A percentile compares a stretch with the other conserved stretches of the same genome.
Evolutionary conservation across 37 sponge, comb jelly and placozoan species (phyloP).

Genomic region (Amphimedon queenslandica): DNA sequence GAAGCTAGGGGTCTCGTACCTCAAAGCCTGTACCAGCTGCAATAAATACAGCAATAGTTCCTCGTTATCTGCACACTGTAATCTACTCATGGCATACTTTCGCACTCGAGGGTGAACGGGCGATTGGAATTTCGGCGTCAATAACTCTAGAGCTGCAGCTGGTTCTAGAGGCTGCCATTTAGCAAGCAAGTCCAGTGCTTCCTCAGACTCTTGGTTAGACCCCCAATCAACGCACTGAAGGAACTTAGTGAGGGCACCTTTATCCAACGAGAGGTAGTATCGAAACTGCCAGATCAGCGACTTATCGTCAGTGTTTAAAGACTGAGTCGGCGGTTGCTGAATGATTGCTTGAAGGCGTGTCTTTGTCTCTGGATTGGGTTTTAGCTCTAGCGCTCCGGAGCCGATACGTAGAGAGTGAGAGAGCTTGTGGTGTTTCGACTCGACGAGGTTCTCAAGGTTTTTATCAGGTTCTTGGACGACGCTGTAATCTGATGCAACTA

Average conservation of each 20-base stretch:
- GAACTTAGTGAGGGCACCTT: conserved; percentile 92
- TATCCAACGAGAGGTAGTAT: conserved; percentile 81
- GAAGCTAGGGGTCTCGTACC: conserved; percentile 74
- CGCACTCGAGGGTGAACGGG: conserved; percentile 52
- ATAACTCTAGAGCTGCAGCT: conserved; percentile 89
- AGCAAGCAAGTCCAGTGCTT: conserved; percentile 83
- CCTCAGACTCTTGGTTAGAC: conserved; percentile 57
- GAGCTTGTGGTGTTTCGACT: conserved; percentile 88
- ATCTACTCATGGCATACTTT: conserved; percentile 85
- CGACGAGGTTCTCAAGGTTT: conserved; percentile 90
- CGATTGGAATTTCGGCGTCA: conserved; percentile 64
- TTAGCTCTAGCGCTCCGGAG: conserved; percentile 67
- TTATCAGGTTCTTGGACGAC: conserved; percentile 68
- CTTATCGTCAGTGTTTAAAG: conserved; percentile 79
- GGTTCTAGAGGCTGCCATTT: conserved; percentile 93
- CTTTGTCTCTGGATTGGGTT: conserved; percentile 55
- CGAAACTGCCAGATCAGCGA: conserved; percentile 89
- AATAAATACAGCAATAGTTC: conserved; percentile 82
- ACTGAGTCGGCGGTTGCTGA: conserved; percentile 76
- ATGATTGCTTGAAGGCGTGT: conserved; percentile 63
- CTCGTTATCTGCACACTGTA: conserved; percentile 87
- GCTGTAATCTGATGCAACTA: conserved; percentile 39
- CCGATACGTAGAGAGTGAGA: conserved; percentile 76
- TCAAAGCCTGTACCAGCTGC: conserved; percentile 81
- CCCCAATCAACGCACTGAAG: conserved; percentile 93